These are phyloP conservation scores for Gymnobelideus leadbeateri DNA, from an alignment of 2,113 vertebrate genomes.

Conservation along the genomic window DNA sequence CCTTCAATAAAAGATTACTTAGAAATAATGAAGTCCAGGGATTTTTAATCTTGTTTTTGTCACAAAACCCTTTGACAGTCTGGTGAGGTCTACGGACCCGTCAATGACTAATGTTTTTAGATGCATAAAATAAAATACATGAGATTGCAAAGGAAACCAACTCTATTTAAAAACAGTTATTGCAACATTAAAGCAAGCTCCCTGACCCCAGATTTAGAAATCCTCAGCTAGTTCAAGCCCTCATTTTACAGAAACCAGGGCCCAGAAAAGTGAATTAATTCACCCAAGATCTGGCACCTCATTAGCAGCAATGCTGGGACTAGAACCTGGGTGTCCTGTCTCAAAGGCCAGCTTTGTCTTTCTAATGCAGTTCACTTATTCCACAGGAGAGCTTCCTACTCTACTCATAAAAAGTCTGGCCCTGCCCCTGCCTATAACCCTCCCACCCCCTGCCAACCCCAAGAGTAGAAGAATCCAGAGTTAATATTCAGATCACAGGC, in stretches of 20 bases:
- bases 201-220: neutral
- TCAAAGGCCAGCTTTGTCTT: neutral
- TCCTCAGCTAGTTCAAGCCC: neutral
- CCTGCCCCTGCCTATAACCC: neutral
- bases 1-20: neutral
- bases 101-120: neutral
- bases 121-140: neutral
- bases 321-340: neutral
- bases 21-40: neutral
- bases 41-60: neutral
- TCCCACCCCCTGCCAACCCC: neutral
- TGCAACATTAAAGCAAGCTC: neutral
- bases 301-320: neutral
- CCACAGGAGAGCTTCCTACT: neutral
- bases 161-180: neutral
- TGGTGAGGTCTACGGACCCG: neutral
- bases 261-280: neutral
- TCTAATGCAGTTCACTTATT: neutral
- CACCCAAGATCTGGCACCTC: neutral
- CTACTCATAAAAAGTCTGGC: neutral
- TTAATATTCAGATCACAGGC: slow-evolving; percentile 18
- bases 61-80: neutral
- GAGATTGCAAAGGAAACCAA: neutral
- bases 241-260: slow-evolving; percentile 41
- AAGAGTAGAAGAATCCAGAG: neutral